A percentile compares a stretch with the other conserved stretches of the same genome.
phyloP scores from a whole-genome alignment of 2,888 invertebrate species.

The Philereme transversata region DNA sequence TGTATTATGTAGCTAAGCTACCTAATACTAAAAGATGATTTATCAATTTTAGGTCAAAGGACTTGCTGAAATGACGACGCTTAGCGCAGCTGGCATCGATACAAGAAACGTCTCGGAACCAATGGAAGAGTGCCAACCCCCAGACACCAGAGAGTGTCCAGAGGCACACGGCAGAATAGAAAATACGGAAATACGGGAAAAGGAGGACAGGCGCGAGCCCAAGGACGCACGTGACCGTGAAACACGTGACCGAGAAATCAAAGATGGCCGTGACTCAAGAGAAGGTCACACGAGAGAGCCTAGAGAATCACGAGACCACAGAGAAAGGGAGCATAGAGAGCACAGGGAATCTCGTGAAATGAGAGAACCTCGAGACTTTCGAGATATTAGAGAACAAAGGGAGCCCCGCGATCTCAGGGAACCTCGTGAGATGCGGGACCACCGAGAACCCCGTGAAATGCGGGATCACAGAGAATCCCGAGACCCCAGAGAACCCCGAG shows the following conservation, averaged over 20 bases:
- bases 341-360: conserved; percentile 53
- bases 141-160: conserved; percentile 64
- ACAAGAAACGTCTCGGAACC: conserved; percentile 76
- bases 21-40: background rate
- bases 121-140: conserved; percentile 77
- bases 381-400: conserved; percentile 62
- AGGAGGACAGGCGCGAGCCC: conserved; percentile 67
- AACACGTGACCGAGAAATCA: conserved; percentile 64
- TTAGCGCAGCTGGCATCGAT: conserved; percentile 86
- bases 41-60: conserved; percentile 88
- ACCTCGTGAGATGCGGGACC: conserved; percentile 59
- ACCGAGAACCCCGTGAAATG: conserved; percentile 59
- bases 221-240: conserved; percentile 69
- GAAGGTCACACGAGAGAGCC: conserved; percentile 66
- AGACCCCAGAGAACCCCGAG: conserved; percentile 43
- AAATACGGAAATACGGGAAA: conserved; percentile 63
- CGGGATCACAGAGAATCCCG: conserved; percentile 52
- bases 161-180: conserved; percentile 68
- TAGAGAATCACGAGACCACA: conserved; percentile 64
- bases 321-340: conserved; percentile 43
- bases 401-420: conserved; percentile 66
- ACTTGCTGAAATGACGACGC: conserved; percentile 95
- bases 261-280: conserved; percentile 63
- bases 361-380: conserved; percentile 62
- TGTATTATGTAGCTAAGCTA: background rate